phyloP scores from a whole-genome alignment of 2,888 invertebrate genomes.

The Copidosoma aretas region DNA sequence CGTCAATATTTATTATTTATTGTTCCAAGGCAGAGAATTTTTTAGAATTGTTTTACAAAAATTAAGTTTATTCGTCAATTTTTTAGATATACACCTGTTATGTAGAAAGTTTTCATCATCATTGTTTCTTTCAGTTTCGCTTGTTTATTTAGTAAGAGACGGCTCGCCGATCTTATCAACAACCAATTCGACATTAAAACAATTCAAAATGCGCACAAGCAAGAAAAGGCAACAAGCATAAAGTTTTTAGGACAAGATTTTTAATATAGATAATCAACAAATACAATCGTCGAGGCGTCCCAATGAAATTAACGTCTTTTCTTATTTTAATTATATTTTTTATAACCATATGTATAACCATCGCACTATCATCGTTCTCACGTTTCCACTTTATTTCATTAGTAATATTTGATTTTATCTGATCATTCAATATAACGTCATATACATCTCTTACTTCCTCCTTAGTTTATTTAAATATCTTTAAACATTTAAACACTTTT shows the following conservation, averaged over 20 bases:
- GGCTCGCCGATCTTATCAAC: slow-evolving; percentile 18
- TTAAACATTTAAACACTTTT: slow-evolving; percentile 45
- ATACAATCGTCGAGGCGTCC: slow-evolving; percentile 27
- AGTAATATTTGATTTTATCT: background rate
- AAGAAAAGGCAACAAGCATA: slow-evolving; percentile 11
- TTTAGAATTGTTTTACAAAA: slow-evolving; percentile 52
- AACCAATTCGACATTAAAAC: background rate
- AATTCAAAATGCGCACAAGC: background rate
- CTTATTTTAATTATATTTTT: slow-evolving; percentile 50
- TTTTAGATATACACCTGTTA: slow-evolving; percentile 59
- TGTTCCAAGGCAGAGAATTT: no score
- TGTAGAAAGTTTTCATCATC: slow-evolving; percentile 57
- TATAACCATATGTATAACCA: slow-evolving; percentile 45
- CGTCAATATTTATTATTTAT: no score
- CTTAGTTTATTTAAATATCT: slow-evolving; percentile 43
- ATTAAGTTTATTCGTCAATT: slow-evolving; percentile 60
- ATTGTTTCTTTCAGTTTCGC: slow-evolving; percentile 40
- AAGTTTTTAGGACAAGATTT: slow-evolving; percentile 1
- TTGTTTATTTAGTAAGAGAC: slow-evolving; percentile 26
- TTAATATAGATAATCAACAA: background rate
- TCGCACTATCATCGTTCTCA: slow-evolving; percentile 7
- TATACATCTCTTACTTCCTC: background rate
- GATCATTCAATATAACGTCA: slow-evolving; percentile 32
- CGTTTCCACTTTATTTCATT: slow-evolving; percentile 6
- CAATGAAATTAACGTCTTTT: slow-evolving; percentile 32